Percentiles rank a stretch among this genome's conserved stretches.
phyloP scores from a whole-genome alignment of 2,888 invertebrate species.

The Dryocosmus kuriphilus region DNA sequence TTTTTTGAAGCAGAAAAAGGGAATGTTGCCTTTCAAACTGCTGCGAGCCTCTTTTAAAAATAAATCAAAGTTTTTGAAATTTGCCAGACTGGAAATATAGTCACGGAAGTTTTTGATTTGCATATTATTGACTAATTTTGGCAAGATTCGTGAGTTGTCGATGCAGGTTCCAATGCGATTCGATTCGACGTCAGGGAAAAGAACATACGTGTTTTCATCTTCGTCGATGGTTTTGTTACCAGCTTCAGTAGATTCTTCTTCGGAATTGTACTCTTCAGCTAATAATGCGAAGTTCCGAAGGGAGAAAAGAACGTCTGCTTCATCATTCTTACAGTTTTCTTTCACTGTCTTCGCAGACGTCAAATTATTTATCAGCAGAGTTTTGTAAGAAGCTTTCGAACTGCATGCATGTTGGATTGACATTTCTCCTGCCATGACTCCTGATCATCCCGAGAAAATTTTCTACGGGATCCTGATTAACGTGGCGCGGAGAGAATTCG shows the following conservation, averaged over 20 bases:
- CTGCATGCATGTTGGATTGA: neutral
- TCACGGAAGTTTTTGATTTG: too few relatives aligned
- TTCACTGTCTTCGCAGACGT: neutral
- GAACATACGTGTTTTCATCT: neutral
- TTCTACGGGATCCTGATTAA: too few relatives aligned
- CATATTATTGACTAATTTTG: neutral
- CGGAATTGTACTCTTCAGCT: neutral
- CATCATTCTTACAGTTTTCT: neutral
- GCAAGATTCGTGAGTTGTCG: neutral
- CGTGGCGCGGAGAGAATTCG: neutral
- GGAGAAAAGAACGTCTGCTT: too few relatives aligned
- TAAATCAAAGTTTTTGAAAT: constrained; percentile 1
- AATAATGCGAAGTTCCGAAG: neutral
- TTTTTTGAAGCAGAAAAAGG: neutral
- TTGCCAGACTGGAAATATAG: neutral
- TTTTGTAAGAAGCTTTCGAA: neutral
- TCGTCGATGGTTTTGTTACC: neutral
- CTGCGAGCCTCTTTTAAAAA: constrained; percentile 7
- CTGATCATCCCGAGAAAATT: too few relatives aligned
- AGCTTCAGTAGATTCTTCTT: neutral
- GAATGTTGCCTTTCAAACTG: neutral
- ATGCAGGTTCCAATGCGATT: neutral
- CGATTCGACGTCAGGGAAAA: neutral
- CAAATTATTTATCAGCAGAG: neutral
- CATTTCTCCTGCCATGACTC: too few relatives aligned